These are phyloP conservation scores for Fregata magnificens DNA, from an alignment of 2,113 vertebrate species.

Conservation along the genomic window DNA sequence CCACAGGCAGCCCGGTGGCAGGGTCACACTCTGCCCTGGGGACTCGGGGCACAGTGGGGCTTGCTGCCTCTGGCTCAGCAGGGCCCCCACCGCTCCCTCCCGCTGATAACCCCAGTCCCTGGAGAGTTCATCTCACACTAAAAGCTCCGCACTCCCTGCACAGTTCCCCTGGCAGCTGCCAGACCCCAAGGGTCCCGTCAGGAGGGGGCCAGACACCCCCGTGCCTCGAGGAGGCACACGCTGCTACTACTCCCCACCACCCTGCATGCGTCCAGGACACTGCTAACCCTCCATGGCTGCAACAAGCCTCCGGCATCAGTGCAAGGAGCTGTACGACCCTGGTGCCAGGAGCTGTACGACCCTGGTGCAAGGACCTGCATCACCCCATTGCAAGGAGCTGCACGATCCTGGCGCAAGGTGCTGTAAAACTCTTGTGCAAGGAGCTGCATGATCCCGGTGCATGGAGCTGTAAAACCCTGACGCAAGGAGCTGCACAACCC, in stretches of 20 bases:
- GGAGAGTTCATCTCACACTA: accelerated
- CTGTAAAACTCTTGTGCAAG: accelerated
- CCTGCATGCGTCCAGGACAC: accelerated
- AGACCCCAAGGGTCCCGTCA: accelerated
- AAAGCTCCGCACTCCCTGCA: accelerated
- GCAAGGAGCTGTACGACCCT: accelerated
- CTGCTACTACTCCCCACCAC: not conserved
- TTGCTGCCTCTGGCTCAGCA: not conserved
- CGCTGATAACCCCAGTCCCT: not conserved
- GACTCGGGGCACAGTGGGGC: accelerated
- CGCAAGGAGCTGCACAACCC: accelerated
- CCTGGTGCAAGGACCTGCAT: accelerated
- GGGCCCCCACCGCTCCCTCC: not conserved
- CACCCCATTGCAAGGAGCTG: accelerated
- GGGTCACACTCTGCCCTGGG: not conserved
- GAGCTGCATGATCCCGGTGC: accelerated
- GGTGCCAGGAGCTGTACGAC: accelerated
- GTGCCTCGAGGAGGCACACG: accelerated
- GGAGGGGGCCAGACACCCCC: not conserved
- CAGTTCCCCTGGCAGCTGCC: too few relatives aligned
- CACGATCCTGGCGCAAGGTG: accelerated
- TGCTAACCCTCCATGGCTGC: accelerated
- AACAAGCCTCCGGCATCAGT: accelerated
- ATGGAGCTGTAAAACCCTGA: accelerated
- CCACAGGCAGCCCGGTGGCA: accelerated